Evolutionary conservation across 2,113 vertebrate species (phyloP), one percentile per base, ranked within the genome.

Genomic region (Xenopus borealis): DNA sequence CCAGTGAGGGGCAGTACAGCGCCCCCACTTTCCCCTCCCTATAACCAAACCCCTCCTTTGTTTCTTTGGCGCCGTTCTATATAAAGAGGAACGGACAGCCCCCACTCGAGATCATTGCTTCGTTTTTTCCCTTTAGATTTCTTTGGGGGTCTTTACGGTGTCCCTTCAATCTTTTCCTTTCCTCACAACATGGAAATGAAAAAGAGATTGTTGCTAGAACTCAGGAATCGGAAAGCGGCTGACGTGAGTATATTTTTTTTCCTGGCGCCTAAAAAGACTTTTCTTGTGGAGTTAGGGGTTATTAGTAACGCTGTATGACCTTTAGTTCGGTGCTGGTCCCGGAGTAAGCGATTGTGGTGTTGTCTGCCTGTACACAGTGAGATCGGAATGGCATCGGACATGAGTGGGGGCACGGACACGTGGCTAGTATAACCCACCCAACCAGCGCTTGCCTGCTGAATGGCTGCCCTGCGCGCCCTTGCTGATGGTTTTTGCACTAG

Each of bases 171-270:
- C 8, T 62, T n/a, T 11, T 33, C 27, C 10, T 12, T 30, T n/a
- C 50, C 23, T 45, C 16, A 14, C 27, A 12, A 40, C n/a, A 88
- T 92, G 90, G 87, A 91, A 40, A 83, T 90, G 86, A 84, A 85
- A 69, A 86, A 87, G 82, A 69, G 85, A 83, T 75, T 92, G 17
- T 84, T 79, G 1, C 47, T 88, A 58, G 88, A 91, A 50, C 80
- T 91, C 63, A 78, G 86, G 74, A 87, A 89, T 81, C 85, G 85
- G 82, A 89, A 88, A 4, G 88, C 88, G 0, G 33, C 82, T 1
- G 89, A 93, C 80, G 89, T 88, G 46, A 86, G 86, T 73, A 40
- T 10, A 12, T 6, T 20, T 17, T 1, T 17, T 14, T 18, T 45
- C 12, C 6, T 68, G 8, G 66, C 66, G 46, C 47, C 45, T 46